Base-by-base conservation (phyloP, 2,888 invertebrate species). In the Ormyrus labotus region DNA sequence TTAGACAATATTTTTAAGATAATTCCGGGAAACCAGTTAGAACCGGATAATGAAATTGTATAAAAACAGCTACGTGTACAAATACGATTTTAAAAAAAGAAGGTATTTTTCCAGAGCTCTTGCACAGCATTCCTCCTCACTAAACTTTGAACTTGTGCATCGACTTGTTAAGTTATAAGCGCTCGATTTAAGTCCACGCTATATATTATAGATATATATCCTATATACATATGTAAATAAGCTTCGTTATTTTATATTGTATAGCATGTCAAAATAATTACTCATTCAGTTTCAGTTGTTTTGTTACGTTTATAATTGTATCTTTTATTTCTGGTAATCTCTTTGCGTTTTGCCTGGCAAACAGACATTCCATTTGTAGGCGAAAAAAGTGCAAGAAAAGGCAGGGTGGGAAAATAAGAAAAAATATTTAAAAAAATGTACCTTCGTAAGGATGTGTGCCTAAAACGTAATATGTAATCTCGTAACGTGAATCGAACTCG, bases 381-480 rank as follows among this genome's bases (percentile, higher is more conserved):
- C 73, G 57, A 55, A 34, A 34, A 34, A 34, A 34, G 34, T 34
- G 34, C 3, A 34, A 34, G 34, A 34, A 34, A 34, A 34, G 34
- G 34, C 34, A 34, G 34, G 34, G 34, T 34, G 34, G 4, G 48
- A 65, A 65, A 65, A 74, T 9, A 55, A 67, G 6, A 5, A 47
- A 64, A 6, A 5, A 6, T 34, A 61, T 61, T 1, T 45, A 72
- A 13, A 13, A 71, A 58, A 76, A 67, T 73, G 48, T 82, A 82
- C 79, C 78, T 82, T 77, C 60, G 73, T 78, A 71, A 72, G 74
- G 76, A 76, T 73, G 81, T 82, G 81, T 79, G 79, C 79, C 79
- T 82, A 82, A 81, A 73, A 67, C 58, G 1, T 34, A 34, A 34
- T 34, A 34, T 73, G 64, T 69, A 69, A 80, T 73, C 51, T 69